Evolutionary conservation across 2,113 vertebrate species (phyloP), one percentile per base, ranked within the genome.

Genomic region (Picathartes gymnocephalus): DNA sequence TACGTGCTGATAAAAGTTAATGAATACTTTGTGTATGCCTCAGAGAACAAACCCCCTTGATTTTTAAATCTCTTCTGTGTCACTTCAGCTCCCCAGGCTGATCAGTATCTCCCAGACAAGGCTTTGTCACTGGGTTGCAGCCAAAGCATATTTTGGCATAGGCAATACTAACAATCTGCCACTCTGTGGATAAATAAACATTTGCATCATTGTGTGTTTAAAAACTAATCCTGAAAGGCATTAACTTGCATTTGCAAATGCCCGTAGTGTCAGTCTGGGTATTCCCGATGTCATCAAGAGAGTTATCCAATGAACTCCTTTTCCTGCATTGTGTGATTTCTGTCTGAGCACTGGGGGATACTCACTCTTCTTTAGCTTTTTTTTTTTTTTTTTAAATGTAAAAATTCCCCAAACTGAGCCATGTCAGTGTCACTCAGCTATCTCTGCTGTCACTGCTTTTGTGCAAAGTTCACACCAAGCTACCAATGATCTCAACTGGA

Each of bases 211-310:
- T 88, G 61, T 94, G 58, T 94, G 79, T 88, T 94, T 93, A 95
- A 96, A 96, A 92, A 92, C 79, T 95, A 95, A 96, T 94, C 86
- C 94, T 95, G 86, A 93, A 92, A 93, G 80, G 40, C 72, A 72
- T 88, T 96, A 90, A 31, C 54, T 82, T 94, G 58, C 57, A 48
- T 96, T 95, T 96, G 47, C 85, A 90, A 91, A 95, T 54, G 85
- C 78, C 80, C 80, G 88, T 79, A 51, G 28, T 84, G 53, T 37
- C 80, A 84, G 80, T 48, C 65, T 93, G 72, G 53, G 69, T 81
- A 83, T 90, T 93, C 79, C 76, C 0, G 0, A n/a, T 47, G 60
- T 81, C 57, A 79, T 90, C 76, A 94, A 88, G 85, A 68, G 16
- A 48, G 78, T 81, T 93, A 64, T 28, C 30, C 15, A 28, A 13